phyloP scores from a whole-genome alignment of 2,113 vertebrate genomes.

The Rhizomys pruinosus region DNA sequence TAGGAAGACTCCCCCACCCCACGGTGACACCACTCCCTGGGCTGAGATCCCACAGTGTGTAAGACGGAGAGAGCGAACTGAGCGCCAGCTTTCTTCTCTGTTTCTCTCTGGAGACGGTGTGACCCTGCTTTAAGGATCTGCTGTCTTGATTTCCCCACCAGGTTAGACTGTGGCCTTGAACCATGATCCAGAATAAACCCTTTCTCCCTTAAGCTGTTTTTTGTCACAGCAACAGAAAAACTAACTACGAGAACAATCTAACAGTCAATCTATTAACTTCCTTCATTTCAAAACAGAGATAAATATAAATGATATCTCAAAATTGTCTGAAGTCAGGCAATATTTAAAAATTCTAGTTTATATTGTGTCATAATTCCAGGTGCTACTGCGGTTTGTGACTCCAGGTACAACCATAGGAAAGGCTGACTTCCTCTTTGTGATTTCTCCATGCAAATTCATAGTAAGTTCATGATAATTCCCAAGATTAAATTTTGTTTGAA shows the following conservation, averaged over 20 bases:
- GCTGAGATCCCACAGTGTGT: neutral
- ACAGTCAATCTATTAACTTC: neutral
- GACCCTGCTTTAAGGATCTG: neutral
- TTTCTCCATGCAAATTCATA: slow-evolving; percentile 5
- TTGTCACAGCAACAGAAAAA: neutral
- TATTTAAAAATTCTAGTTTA: neutral
- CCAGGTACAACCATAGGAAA: neutral
- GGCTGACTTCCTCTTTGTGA: neutral
- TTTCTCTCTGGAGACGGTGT: no score
- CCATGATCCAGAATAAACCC: neutral
- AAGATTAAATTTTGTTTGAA: neutral
- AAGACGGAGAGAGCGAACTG: neutral
- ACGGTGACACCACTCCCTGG: neutral
- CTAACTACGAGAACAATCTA: neutral
- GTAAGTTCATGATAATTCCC: no score
- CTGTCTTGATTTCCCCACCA: neutral
- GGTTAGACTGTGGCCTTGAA: neutral
- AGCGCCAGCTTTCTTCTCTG: neutral
- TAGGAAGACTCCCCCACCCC: neutral
- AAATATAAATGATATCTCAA: neutral
- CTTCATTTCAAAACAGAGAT: slow-evolving; percentile 31
- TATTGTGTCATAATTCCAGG: neutral
- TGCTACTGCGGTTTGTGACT: neutral
- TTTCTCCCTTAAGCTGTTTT: neutral
- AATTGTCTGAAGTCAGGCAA: neutral